Evolutionary conservation across 2,797 vertebrate species (phyloP).

Genomic region (Hapalemur alaotrensis): DNA sequence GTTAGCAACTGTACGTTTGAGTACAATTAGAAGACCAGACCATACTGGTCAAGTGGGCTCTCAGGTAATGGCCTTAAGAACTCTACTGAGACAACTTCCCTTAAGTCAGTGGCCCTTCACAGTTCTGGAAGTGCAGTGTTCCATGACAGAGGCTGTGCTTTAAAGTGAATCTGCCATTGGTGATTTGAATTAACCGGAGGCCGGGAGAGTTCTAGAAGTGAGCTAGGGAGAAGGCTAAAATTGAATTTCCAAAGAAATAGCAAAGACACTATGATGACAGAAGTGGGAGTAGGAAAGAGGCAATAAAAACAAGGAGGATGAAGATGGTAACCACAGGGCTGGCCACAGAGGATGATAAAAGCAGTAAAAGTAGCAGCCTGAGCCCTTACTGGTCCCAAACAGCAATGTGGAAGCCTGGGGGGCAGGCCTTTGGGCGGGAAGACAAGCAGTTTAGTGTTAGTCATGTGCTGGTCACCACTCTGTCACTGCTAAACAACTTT

Average conservation of each 20-base stretch:
- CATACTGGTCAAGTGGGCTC: background rate
- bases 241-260: background rate
- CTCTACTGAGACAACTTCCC: background rate
- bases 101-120: background rate
- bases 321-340: background rate
- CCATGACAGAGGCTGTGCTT: background rate
- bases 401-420: accelerated
- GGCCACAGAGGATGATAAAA: background rate
- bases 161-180: background rate
- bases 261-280: background rate
- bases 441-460: background rate
- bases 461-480: background rate
- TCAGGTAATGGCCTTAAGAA: background rate
- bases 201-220: background rate
- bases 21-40: background rate
- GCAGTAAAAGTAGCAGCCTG: background rate
- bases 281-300: background rate
- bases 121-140: background rate
- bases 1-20: background rate
- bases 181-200: background rate
- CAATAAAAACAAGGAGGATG: background rate
- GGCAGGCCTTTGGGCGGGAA: background rate
- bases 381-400: background rate
- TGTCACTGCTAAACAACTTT: background rate
- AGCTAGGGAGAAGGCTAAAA: background rate